Conservation (phyloP, 2,888 invertebrate species). For the Trachelus stipa region DNA sequence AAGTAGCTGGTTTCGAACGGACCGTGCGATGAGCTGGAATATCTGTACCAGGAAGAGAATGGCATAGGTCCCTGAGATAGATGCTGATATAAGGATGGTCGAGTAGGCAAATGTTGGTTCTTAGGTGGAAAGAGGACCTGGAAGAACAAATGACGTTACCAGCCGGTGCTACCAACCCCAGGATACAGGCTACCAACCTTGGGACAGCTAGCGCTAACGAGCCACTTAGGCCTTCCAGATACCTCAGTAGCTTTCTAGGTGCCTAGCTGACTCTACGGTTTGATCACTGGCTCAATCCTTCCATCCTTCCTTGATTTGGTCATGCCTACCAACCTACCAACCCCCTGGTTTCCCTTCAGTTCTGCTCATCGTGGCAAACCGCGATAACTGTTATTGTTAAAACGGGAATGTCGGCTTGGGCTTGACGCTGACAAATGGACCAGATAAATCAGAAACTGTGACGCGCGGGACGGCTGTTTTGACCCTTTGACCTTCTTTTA, state of each 20-base stretch:
- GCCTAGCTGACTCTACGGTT: neutral
- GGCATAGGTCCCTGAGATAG: neutral
- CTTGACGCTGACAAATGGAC: slow-evolving; percentile 19
- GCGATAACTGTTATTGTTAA: slow-evolving; percentile 23
- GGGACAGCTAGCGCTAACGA: slow-evolving; percentile 27
- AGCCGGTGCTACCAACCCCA: slow-evolving; percentile 19
- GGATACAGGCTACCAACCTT: slow-evolving; percentile 20
- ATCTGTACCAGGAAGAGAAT: neutral
- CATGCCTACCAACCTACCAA: neutral
- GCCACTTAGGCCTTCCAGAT: slow-evolving; percentile 30
- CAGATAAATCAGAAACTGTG: slow-evolving; percentile 20
- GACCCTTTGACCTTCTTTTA: neutral
- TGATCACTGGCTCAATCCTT: neutral
- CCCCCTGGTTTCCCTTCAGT: neutral
- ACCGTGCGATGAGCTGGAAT: neutral
- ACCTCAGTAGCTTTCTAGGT: neutral
- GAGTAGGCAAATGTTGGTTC: neutral
- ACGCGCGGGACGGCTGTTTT: neutral
- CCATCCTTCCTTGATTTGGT: neutral
- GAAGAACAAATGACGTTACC: slow-evolving; percentile 21
- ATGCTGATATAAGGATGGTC: slow-evolving; percentile 9
- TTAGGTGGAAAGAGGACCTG: slow-evolving; percentile 9
- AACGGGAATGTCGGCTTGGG: slow-evolving; percentile 17
- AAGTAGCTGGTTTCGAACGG: neutral
- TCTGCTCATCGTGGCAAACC: slow-evolving; percentile 4